These are phyloP conservation scores for Mesoclemmys tuberculata DNA, from an alignment of 2,113 vertebrate genomes.

Conservation along the genomic window DNA sequence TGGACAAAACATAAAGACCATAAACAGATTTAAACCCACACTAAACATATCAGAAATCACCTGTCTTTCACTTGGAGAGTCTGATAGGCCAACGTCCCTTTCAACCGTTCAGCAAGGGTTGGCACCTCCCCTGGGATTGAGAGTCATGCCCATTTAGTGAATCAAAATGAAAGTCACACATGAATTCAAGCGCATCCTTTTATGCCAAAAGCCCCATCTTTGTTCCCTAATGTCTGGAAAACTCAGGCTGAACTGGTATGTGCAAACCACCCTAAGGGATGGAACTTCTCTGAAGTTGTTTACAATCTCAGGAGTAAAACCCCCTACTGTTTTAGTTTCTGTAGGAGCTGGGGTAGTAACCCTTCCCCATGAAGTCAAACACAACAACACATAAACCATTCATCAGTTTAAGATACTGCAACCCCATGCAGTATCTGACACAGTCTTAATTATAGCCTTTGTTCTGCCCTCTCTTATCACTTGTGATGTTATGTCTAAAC, in stretches of 20 bases:
- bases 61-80: too few species aligned
- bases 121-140: too few species aligned
- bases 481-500: not conserved
- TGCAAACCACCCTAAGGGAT: not conserved
- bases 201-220: not conserved
- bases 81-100: not conserved
- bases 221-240: not conserved
- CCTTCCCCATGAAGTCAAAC: not conserved
- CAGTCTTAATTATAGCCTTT: not conserved
- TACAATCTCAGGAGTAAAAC: not conserved
- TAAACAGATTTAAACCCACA: not conserved
- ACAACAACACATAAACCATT: not conserved
- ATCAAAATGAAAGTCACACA: too few species aligned
- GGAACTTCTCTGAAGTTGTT: not conserved
- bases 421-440: not conserved
- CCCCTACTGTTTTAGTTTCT: not conserved
- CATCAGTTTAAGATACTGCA: not conserved
- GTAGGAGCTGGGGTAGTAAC: not conserved
- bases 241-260: not conserved
- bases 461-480: not conserved
- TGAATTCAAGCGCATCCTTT: not conserved
- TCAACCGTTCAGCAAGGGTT: not conserved
- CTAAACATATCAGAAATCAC: not conserved
- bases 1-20: not conserved
- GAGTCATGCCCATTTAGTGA: too few species aligned